phyloP scores from a whole-genome alignment of 2,888 invertebrate species.

The Eupithecia subumbrata region DNA sequence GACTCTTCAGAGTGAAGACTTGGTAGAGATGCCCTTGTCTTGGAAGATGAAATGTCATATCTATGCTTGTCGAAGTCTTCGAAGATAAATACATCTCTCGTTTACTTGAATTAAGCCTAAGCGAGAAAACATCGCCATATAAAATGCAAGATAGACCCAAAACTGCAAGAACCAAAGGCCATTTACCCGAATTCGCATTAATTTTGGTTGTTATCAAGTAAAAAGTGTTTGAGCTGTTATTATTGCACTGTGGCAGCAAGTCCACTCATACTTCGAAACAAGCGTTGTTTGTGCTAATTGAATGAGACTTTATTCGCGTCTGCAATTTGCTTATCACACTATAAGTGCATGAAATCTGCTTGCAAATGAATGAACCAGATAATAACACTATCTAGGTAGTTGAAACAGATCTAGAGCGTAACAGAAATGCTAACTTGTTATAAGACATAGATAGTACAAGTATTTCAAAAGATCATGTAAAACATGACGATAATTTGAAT shows the following conservation, averaged over 20 bases:
- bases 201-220: background rate
- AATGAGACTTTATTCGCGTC: conserved; percentile 30
- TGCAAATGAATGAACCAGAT: conserved; percentile 23
- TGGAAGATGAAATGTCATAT: background rate
- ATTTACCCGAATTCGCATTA: background rate
- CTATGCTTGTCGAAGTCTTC: too few relatives aligned
- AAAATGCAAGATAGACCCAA: too few relatives aligned
- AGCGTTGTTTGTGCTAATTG: conserved; percentile 37
- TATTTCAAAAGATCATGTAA: background rate
- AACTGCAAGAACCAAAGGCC: too few relatives aligned
- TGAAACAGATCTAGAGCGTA: conserved; percentile 11
- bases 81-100: too few relatives aligned
- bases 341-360: conserved; percentile 29
- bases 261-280: conserved; percentile 23
- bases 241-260: conserved; percentile 15
- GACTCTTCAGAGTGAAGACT: background rate
- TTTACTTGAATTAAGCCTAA: too few relatives aligned
- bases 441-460: background rate
- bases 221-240: conserved; percentile 2
- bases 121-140: too few relatives aligned
- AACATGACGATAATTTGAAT: background rate
- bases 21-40: background rate
- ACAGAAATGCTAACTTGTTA: conserved; percentile 1
- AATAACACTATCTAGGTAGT: conserved; percentile 1
- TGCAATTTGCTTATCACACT: conserved; percentile 26